Conservation (phyloP, 2,888 invertebrate species). For the Volucella inanis region DNA sequence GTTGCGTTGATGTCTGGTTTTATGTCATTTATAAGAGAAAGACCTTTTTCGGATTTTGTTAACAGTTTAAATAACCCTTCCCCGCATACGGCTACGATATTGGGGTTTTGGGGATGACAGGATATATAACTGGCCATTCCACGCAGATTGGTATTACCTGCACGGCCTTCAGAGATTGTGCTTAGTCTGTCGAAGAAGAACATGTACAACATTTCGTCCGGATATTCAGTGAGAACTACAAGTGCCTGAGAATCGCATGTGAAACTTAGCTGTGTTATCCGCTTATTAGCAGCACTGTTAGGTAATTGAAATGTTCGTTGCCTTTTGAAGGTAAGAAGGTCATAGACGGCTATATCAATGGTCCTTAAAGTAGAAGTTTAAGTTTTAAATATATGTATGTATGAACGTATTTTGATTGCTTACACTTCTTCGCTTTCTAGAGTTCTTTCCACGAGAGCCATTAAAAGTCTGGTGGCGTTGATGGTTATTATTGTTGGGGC, state of each 20-base stretch:
- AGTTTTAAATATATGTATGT: background rate
- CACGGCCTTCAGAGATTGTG: slow-evolving; percentile 80
- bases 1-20: slow-evolving; percentile 91
- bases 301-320: slow-evolving; percentile 87
- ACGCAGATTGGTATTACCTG: slow-evolving; percentile 79
- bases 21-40: slow-evolving; percentile 87
- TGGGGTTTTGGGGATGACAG: slow-evolving; percentile 87
- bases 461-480: slow-evolving; percentile 80
- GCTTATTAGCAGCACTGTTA: slow-evolving; percentile 81
- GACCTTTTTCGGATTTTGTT: slow-evolving; percentile 87
- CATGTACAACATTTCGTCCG: slow-evolving; percentile 88
- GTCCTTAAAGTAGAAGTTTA: slow-evolving; percentile 69
- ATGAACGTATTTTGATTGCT: background rate
- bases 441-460: slow-evolving; percentile 80
- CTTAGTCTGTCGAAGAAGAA: slow-evolving; percentile 90
- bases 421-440: slow-evolving; percentile 34
- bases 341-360: slow-evolving; percentile 85
- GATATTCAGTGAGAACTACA: slow-evolving; percentile 91
- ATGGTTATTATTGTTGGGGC: slow-evolving; percentile 80
- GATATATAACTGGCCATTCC: slow-evolving; percentile 80
- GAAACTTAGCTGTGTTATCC: slow-evolving; percentile 82
- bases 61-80: slow-evolving; percentile 86
- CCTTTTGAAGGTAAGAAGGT: slow-evolving; percentile 87
- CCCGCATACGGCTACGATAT: slow-evolving; percentile 86
- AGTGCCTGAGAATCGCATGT: slow-evolving; percentile 92